These are phyloP conservation scores for Sialia sialis DNA, from an alignment of 2,113 vertebrate genomes.

Conservation along the genomic window DNA sequence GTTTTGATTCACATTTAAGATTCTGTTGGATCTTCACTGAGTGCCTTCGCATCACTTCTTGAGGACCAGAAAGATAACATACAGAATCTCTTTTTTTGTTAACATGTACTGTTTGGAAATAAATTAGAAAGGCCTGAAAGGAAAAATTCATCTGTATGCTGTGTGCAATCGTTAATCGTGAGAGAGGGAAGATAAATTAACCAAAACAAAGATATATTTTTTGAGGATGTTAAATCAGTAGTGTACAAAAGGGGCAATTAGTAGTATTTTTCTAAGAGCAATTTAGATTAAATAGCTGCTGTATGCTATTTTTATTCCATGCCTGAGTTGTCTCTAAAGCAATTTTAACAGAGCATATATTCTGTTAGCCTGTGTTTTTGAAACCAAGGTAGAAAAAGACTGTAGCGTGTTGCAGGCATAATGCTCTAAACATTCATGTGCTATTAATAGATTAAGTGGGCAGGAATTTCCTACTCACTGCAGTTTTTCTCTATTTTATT, in stretches of 20 bases:
- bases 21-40: not conserved
- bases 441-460: slow-evolving; percentile 47
- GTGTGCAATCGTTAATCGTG: not conserved
- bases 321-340: slow-evolving; percentile 33
- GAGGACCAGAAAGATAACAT: not conserved
- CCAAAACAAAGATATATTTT: slow-evolving; percentile 49
- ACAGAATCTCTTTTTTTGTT: not conserved
- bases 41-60: not conserved
- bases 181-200: slow-evolving; percentile 41
- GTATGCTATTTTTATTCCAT: slow-evolving; percentile 49
- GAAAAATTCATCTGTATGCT: not conserved
- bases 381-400: slow-evolving; percentile 23
- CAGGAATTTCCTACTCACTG: slow-evolving; percentile 36
- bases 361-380: slow-evolving; percentile 30
- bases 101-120: not conserved
- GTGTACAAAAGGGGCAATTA: slow-evolving; percentile 54
- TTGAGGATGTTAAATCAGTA: slow-evolving; percentile 38
- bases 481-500: slow-evolving; percentile 21
- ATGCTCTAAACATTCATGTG: not conserved
- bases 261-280: slow-evolving; percentile 59
- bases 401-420: slow-evolving; percentile 39
- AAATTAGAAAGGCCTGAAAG: slow-evolving; percentile 10
- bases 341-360: slow-evolving; percentile 19
- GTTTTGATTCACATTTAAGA: not conserved
- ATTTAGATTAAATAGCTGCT: slow-evolving; percentile 54